Base-by-base conservation (phyloP, 23 tunicate genomes). In the Trididemnum clinides region DNA sequence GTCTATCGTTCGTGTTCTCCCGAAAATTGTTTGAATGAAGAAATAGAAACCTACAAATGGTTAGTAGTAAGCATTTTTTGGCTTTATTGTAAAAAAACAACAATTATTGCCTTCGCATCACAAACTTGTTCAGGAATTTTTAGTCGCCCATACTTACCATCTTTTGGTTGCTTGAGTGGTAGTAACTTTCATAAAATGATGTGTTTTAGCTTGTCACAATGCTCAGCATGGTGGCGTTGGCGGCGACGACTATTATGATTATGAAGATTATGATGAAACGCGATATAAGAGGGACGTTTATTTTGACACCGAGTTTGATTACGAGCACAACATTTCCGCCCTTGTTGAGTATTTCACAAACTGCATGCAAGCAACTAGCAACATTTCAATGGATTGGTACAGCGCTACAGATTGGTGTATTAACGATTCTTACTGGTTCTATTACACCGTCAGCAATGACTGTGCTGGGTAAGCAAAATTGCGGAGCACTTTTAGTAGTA, bases 401-500 rank as follows among this genome's bases (percentile, higher is more conserved):
- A 78, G 83, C 26, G 83, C 69, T 3, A 78, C 83, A 5, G 83
- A 51, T 34, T 78, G 69, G 69, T 51, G 69, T 1, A 51, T 78
- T 2, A 78, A 32, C 34, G 83, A 78, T 5, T 78, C 83, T 6
- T 26, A 51, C 28, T 78, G 83, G 83, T 78, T 78, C 29, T 78
- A 78, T 25, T 78, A 50, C 26, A 78, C 83, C 3, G 66, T 51
- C 22, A 51, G 51, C 34, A 78, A 35, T 69, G 29, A 78, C 36
- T 78, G 83, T 31, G 39, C 38, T 10, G 69, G 39, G 83, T 78
- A 51, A 78, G 69, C 22, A 6, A 30, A 59, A 3, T 5, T 59
- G n/a, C n/a, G n/a, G n/a, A n/a, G n/a, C n/a, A n/a, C n/a, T n/a
- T n/a, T n/a, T n/a, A n/a, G n/a, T n/a, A n/a, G n/a, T n/a, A n/a